Evolutionary conservation across 2,888 invertebrate genomes (phyloP), one percentile per base, ranked within the genome.

Genomic region (Chloromyia formosa): DNA sequence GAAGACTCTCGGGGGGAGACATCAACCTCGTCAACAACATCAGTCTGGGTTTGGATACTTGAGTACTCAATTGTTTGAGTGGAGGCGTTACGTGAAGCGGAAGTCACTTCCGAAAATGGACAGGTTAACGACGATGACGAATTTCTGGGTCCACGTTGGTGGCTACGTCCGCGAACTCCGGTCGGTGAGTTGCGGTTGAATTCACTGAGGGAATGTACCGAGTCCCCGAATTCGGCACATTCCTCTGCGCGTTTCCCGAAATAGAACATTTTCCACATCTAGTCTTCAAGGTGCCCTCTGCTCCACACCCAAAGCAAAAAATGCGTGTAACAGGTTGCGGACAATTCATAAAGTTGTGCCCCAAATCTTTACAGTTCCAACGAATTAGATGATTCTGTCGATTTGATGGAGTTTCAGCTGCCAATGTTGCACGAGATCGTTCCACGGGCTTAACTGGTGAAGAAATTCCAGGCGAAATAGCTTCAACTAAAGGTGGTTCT

Each of bases 271-370:
- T 35, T 4, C 27, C 7, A 7, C 27, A 35, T 7, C 27, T 35
- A 35, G 27, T 35, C 7, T 60, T 1, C 4, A 7, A 27, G 7
- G 22, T 12, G 14, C 60, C 23, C 3, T 22, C 23, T 14, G 60
- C 22, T 22, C 60, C 60, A 23, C 60, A 60, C 7, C 60, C 23
- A 60, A 60, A 60, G 23, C 60, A 60, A 23, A 60, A 60, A 0
- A 60, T 23, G 12, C 27, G 14, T 10, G 20, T 18, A 14, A 60
- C n/a, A 2, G 22, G 27, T 12, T 23, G 14, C 1, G 22, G 60
- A 23, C 60, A 60, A 23, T 60, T 35, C 27, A 35, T 35, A 35
- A 35, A 35, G 7, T 35, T 35, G 27, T 35, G 27, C 27, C 27
- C 27, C 7, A 35, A 35, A 35, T 35, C 27, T 35, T 35, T 35